Evolutionary conservation across 2,113 vertebrate species (phyloP), one percentile per base, ranked within the genome.

Genomic region (Colius striatus): DNA sequence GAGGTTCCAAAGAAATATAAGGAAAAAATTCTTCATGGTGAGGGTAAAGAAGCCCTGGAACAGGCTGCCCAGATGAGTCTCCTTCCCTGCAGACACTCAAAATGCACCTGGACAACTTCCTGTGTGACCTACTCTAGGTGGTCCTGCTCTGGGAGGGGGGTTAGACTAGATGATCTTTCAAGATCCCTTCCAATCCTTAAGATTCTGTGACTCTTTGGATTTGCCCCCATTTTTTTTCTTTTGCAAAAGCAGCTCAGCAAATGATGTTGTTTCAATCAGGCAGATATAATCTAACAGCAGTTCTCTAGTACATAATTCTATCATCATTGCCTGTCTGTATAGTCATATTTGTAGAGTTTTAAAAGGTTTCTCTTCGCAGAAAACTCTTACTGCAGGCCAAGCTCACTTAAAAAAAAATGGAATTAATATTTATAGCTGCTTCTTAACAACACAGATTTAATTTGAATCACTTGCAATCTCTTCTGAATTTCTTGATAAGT

Each of bases 351-450:
- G 5, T 26, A 73, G 8, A 5, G 6, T 21, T 70, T 55, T 36
- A 74, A 76, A 92, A 93, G 26, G 54, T 45, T 87, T 67, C 27
- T 60, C 29, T 90, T 89, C 62, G 84, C 95, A 91, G 22, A 73
- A 77, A 94, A 72, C 27, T 75, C 36, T 84, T 74, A 83, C 17
- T 84, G 67, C 30, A 50, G 10, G 19, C 20, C 29, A 16, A 84
- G 15, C 6, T 76, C 54, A 88, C 70, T 67, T 63, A 76, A 89
- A 92, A 78, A 84, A 65, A 94, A 95, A 73, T 30, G 5, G 9
- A 95, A 96, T 91, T 92, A 88, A 80, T 96, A 96, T 85, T 91
- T 89, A 78, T 84, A 89, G 63, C 30, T 89, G 26, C 36, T 82
- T 29, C 80, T 92, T 84, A 91, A 93, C 34, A 94, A 61, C 29